Conservation (phyloP, 1,140 invertebrate species). For the Nylanderia fulva region DNA sequence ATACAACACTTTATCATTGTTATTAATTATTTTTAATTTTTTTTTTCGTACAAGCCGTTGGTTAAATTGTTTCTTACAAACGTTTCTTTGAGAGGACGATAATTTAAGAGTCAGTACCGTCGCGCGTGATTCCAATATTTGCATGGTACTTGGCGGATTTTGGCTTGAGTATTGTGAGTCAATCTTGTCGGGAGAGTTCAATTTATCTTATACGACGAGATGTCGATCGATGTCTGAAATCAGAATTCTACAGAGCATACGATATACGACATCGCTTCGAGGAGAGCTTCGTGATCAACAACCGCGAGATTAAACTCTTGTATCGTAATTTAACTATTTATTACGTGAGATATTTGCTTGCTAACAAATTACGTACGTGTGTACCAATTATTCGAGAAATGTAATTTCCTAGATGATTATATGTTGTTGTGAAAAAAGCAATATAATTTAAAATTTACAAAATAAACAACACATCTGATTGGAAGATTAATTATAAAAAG, state of each 20-base stretch:
- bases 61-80: constrained; percentile 13
- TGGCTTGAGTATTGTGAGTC: constrained; percentile 40
- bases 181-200: constrained; percentile 48
- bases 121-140: constrained; percentile 47
- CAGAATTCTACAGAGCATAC: constrained; percentile 39
- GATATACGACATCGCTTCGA: constrained; percentile 9
- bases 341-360: constrained; percentile 31
- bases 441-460: not conserved
- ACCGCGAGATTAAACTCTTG: constrained; percentile 48
- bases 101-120: constrained; percentile 24
- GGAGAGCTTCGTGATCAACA: constrained; percentile 32
- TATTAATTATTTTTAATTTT: not conserved
- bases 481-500: not conserved
- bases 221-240: constrained; percentile 48
- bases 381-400: not conserved
- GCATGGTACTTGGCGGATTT: constrained; percentile 37
- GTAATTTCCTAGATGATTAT: not conserved
- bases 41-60: not conserved
- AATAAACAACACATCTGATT: too few relatives aligned
- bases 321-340: constrained; percentile 49
- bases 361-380: not conserved
- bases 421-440: not conserved
- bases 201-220: constrained; percentile 48
- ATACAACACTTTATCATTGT: not conserved
- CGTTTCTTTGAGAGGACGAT: not conserved